Evolutionary conservation across 53 echinoderm and acorn worm genomes (phyloP), one percentile per base, ranked within the genome.

Genomic region (Stichopus horrens): DNA sequence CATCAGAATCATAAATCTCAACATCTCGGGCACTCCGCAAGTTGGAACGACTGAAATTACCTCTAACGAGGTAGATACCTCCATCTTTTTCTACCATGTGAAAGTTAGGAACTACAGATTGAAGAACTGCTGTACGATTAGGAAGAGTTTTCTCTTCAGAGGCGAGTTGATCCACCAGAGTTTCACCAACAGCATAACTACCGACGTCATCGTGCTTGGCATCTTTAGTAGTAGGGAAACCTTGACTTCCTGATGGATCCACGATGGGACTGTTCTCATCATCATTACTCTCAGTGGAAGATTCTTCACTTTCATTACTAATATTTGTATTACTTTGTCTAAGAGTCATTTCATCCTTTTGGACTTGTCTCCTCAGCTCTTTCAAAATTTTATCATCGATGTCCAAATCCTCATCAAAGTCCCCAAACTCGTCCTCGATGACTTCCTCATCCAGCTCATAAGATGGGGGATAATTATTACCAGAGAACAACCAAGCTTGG

Each of bases 301-400:
- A 74, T 74, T 87, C 52, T 53, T 87, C 87, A 21, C 57, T 74
- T 18, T 52, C 85, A 74, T 88, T 90, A 23, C 82, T 65, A 19
- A 86, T 60, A 54, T 66, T 51, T 76, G 52, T 51, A n/a, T 76
- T 76, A 8, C 14, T 23, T 52, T 93, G 55, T 76, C 90, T 89
- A 14, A 89, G 51, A 23, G 89, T 80, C 20, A 79, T 88, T 66
- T 90, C 79, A 90, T 94, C 94, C 58, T 88, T 89, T 55, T 89
- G 67, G 53, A 98, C 89, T 79, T 98, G 94, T 74, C 90, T 90
- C 59, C 92, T 88, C 22, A 98, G 86, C 84, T 96, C 98, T 56
- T 88, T 84, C 76, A 95, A 88, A 55, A 98, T 93, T 20, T 88
- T 93, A 94, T 98, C 98, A 87, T 94, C 91, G 76, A 86, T 92